Percentiles rank a stretch among this genome's conserved stretches.
Conservation (phyloP, 1,140 invertebrate species). For the Mactra quadrangularis region DNA sequence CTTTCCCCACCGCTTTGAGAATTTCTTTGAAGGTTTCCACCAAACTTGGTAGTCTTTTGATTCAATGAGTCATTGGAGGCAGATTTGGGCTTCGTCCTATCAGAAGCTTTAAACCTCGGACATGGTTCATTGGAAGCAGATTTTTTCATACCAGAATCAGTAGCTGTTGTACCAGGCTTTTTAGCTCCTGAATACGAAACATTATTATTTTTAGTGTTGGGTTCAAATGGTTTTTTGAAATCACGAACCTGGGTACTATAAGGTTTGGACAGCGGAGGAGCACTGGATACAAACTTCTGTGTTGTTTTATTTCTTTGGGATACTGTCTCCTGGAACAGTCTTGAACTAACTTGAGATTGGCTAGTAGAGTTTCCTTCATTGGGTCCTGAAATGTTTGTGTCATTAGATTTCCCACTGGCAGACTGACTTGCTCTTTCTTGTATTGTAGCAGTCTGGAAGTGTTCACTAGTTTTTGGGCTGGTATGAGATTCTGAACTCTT, state of each 20-base stretch:
- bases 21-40: constrained; percentile 20
- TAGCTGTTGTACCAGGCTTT: constrained; percentile 16
- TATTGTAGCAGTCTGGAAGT: too few relatives aligned
- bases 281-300: constrained; percentile 54
- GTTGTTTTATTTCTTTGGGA: constrained; percentile 53
- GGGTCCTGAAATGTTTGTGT: too few relatives aligned
- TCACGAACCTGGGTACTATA: constrained; percentile 1
- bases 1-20: neutral
- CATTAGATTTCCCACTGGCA: too few relatives aligned
- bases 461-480: too few relatives aligned
- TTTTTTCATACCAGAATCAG: constrained; percentile 26
- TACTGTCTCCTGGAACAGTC: constrained; percentile 50
- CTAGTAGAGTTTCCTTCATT: neutral
- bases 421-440: too few relatives aligned
- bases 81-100: constrained; percentile 44
- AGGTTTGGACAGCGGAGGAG: neutral
- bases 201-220: constrained; percentile 9
- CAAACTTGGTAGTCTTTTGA: constrained; percentile 11
- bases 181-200: constrained; percentile 9
- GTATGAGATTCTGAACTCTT: too few relatives aligned
- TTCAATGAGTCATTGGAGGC: constrained; percentile 45
- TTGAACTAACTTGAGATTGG: constrained; percentile 1
- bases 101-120: constrained; percentile 40
- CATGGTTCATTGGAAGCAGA: constrained; percentile 2
- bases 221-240: constrained; percentile 55